phyloP scores from a whole-genome alignment of 2,113 vertebrate species.

The Circaetus cinerascens region DNA sequence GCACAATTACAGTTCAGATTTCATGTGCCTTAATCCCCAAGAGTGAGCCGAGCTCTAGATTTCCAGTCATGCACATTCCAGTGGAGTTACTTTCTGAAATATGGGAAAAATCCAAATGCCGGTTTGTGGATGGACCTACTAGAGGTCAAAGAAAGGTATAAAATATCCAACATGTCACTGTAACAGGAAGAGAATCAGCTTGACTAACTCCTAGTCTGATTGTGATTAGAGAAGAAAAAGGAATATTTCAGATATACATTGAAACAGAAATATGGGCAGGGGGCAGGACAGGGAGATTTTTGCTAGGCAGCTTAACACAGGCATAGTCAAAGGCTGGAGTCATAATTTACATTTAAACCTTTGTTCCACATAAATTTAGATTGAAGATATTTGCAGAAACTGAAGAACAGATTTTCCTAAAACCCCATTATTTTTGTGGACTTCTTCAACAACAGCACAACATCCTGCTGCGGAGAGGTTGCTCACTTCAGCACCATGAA shows the following conservation, averaged over 20 bases:
- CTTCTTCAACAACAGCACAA: neutral
- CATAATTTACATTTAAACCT: neutral
- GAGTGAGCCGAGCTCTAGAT: neutral
- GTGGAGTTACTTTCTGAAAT: neutral
- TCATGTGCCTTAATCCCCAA: neutral
- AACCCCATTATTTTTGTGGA: neutral
- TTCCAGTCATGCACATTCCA: neutral
- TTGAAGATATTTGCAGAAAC: neutral
- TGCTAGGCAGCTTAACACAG: neutral
- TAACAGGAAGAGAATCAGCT: neutral
- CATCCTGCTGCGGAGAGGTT: rapidly evolving
- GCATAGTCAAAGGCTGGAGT: neutral
- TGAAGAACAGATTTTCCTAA: neutral
- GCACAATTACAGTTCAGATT: neutral
- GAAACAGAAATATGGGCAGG: neutral
- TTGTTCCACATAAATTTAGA: neutral
- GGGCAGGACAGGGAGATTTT: neutral
- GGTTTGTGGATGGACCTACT: neutral
- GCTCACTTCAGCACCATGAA: neutral
- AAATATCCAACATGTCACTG: neutral
- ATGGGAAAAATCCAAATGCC: neutral
- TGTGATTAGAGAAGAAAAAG: neutral
- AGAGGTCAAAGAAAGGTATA: neutral
- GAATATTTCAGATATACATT: neutral
- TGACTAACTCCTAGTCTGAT: neutral